Evolutionary conservation across 2,113 vertebrate genomes (phyloP), one percentile per base, ranked within the genome.

Genomic region (Solea senegalensis): DNA sequence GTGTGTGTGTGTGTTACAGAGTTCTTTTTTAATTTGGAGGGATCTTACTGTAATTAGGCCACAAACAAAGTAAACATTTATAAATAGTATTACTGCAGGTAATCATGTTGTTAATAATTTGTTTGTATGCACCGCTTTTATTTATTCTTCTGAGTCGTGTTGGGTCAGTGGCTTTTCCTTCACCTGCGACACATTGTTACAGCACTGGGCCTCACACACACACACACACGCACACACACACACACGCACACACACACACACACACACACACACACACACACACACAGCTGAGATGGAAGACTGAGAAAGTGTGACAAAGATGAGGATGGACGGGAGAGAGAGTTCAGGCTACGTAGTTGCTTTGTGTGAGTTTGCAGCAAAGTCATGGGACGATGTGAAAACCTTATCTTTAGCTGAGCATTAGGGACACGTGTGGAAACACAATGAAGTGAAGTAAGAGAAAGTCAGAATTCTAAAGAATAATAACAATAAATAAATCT

Each of bases 1-100:
- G 89, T 89, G 82, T 86, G 75, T 87, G 76, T 83, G 86, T 89
- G 88, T 87, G 90, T 84, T 90, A 86, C 81, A 69, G 50, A 51
- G 65, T 80, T 81, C 84, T 86, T 76, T 41, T n/a, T 48, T 76
- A 73, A 8, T 76, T 82, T 71, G 45, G 76, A 84, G 61, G 68
- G 45, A 80, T 86, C 41, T 80, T 84, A 71, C 72, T 80, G 63
- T 88, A 60, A 72, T 74, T 80, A 84, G 52, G 62, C 76, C 71
- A 69, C 63, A 65, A 54, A 45, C 57, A 86, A 81, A 57, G 40
- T 50, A 84, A 79, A 73, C 65, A 83, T 77, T 81, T 82, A 80
- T 86, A 67, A 65, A 77, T 79, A 82, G 72, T 74, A 54, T 72
- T 72, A 65, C 60, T 69, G 64, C 83, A 75, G 57, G 62, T 75